Percentiles rank a stretch among this genome's conserved stretches.
Evolutionary conservation across 2,113 vertebrate species (phyloP).

Genomic region (Philantomba maxwellii): DNA sequence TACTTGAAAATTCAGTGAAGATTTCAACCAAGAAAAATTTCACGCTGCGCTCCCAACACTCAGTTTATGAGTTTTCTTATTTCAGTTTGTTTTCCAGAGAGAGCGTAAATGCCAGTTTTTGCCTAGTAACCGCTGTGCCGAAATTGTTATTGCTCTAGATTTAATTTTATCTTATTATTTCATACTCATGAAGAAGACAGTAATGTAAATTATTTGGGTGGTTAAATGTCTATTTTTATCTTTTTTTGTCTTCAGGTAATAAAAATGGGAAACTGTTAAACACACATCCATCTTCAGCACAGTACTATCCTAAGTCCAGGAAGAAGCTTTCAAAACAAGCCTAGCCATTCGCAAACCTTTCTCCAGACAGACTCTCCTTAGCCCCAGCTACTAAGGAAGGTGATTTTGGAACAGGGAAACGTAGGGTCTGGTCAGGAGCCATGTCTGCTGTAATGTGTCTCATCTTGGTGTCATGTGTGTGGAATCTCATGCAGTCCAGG

Average conservation of each 20-base stretch:
- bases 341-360: not conserved
- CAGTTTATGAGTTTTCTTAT: not conserved
- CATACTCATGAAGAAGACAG: slow-evolving; percentile 55
- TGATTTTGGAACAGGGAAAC: slow-evolving; percentile 52
- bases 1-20: slow-evolving; percentile 24
- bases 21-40: slow-evolving; percentile 22
- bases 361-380: not conserved
- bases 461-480: not conserved
- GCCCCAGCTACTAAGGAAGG: not conserved
- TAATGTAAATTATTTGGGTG: slow-evolving; percentile 40
- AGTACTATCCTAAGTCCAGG: slow-evolving; percentile 46
- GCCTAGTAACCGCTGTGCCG: slow-evolving; percentile 45
- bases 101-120: slow-evolving; percentile 44
- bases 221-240: slow-evolving; percentile 61
- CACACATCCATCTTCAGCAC: slow-evolving; percentile 39
- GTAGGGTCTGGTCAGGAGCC: slow-evolving; percentile 16
- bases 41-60: not conserved
- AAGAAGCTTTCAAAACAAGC: slow-evolving; percentile 36
- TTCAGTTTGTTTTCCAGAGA: slow-evolving; percentile 54
- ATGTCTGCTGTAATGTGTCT: not conserved
- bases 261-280: slow-evolving; percentile 64
- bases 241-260: slow-evolving; percentile 62
- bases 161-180: slow-evolving; percentile 66
- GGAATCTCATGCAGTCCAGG: accelerated
- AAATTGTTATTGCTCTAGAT: slow-evolving; percentile 26